Percentiles rank a stretch among this genome's conserved stretches.
Evolutionary conservation across 1,140 invertebrate species (phyloP).

Genomic region (Tachypleus tridentatus): DNA sequence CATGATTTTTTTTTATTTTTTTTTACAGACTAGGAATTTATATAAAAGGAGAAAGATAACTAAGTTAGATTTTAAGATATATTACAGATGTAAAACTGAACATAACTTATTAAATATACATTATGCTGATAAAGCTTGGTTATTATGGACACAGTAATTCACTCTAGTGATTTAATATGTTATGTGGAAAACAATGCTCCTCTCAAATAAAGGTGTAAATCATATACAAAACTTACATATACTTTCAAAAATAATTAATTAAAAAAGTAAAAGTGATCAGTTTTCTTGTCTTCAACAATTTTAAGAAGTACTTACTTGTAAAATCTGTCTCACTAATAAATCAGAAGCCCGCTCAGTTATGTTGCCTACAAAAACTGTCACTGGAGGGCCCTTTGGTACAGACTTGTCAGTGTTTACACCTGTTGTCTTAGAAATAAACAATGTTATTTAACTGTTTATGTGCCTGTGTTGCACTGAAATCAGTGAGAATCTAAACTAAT

Average conservation of each 20-base stretch:
- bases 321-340: slow-evolving; percentile 81
- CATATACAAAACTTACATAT: too few species aligned
- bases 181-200: too few species aligned
- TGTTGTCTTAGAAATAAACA: background rate
- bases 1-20: background rate
- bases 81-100: too few species aligned
- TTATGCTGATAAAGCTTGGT: too few species aligned
- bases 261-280: too few species aligned
- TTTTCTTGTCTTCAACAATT: too few species aligned
- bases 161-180: too few species aligned
- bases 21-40: background rate
- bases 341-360: slow-evolving; percentile 93
- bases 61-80: too few species aligned
- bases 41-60: background rate
- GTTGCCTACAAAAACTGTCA: slow-evolving; percentile 97
- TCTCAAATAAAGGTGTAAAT: too few species aligned
- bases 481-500: background rate
- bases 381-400: slow-evolving; percentile 55
- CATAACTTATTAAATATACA: too few species aligned
- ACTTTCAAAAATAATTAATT: too few species aligned
- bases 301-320: slow-evolving; percentile 39
- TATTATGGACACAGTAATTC: too few species aligned
- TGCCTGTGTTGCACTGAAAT: background rate
- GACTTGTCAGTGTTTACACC: slow-evolving; percentile 2
- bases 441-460: background rate